A percentile compares a stretch with the other conserved stretches of the same genome.
These are phyloP conservation scores for Anthopleura sola DNA, from an alignment of 64 coral and sea anemone species.

Conservation along the genomic window DNA sequence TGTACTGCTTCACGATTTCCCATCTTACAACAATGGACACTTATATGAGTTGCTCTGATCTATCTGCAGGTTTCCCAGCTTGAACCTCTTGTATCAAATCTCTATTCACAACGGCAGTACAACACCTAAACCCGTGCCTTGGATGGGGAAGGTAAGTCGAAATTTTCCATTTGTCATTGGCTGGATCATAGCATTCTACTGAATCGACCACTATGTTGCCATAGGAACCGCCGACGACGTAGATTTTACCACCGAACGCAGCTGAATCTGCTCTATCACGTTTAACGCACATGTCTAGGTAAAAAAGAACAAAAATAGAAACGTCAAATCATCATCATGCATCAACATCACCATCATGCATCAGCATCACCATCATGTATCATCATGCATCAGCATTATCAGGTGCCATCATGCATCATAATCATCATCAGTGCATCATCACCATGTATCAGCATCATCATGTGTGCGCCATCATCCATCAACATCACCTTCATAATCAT, in stretches of 20 bases:
- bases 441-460: not conserved
- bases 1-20: too few species aligned
- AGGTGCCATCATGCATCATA: too few species aligned
- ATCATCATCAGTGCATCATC: not conserved
- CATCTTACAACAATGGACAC: not conserved
- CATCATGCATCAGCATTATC: too few species aligned
- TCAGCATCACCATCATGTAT: not conserved
- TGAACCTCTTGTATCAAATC: slow-evolving; percentile 61
- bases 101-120: slow-evolving; percentile 34
- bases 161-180: slow-evolving; percentile 56
- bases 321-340: not conserved
- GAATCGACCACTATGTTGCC: slow-evolving; percentile 79
- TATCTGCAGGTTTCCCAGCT: slow-evolving; percentile 12
- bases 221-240: slow-evolving; percentile 92
- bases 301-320: not conserved
- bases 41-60: slow-evolving; percentile 28
- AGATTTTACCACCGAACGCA: slow-evolving; percentile 77
- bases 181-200: slow-evolving; percentile 84
- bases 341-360: not conserved
- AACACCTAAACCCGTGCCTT: slow-evolving; percentile 82
- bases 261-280: slow-evolving; percentile 67
- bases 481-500: too few species aligned
- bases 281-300: slow-evolving; percentile 73
- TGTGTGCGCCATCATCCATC: too few species aligned
- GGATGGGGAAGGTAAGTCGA: slow-evolving; percentile 72